phyloP scores from a whole-genome alignment of 2,797 vertebrate species.

The Echeneis naucrates region DNA sequence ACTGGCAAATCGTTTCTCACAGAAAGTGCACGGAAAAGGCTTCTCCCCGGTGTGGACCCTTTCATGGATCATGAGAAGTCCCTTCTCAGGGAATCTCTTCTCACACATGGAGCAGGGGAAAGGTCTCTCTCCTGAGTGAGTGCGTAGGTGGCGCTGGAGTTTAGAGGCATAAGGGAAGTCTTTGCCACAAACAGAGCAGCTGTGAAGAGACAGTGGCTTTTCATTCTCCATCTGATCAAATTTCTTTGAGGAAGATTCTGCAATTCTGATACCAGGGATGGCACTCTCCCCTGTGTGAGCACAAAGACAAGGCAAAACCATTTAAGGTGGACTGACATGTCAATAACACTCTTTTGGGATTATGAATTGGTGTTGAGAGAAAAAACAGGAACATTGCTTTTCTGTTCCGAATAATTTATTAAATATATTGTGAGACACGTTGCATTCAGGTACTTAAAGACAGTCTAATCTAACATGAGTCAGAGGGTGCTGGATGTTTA shows the following conservation, averaged over 20 bases:
- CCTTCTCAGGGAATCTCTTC: slow-evolving; percentile 81
- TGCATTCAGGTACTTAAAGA: background rate
- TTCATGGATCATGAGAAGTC: slow-evolving; percentile 81
- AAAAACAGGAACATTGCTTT: background rate
- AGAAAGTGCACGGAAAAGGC: slow-evolving; percentile 80
- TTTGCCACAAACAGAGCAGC: slow-evolving; percentile 79
- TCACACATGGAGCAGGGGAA: slow-evolving; percentile 82
- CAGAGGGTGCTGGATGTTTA: background rate
- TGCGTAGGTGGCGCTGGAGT: slow-evolving; percentile 80
- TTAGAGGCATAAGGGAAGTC: slow-evolving; percentile 82
- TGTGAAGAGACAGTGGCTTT: slow-evolving; percentile 61
- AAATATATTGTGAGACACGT: background rate
- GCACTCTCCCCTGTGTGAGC: slow-evolving; percentile 53
- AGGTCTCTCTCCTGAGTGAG: slow-evolving; percentile 81
- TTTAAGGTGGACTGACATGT: no score
- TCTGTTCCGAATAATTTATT: background rate
- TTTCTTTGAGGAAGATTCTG: slow-evolving; percentile 47
- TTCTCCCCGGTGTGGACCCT: slow-evolving; percentile 81
- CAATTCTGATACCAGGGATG: slow-evolving; percentile 10
- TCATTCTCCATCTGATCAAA: slow-evolving; percentile 66
- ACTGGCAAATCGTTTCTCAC: slow-evolving; percentile 81
- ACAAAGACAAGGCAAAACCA: slow-evolving; percentile 13
- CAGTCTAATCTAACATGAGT: background rate
- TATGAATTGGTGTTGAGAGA: background rate
- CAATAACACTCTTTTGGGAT: background rate